Evolutionary conservation across 2,888 invertebrate species (phyloP).

Genomic region (Theretra japonica): DNA sequence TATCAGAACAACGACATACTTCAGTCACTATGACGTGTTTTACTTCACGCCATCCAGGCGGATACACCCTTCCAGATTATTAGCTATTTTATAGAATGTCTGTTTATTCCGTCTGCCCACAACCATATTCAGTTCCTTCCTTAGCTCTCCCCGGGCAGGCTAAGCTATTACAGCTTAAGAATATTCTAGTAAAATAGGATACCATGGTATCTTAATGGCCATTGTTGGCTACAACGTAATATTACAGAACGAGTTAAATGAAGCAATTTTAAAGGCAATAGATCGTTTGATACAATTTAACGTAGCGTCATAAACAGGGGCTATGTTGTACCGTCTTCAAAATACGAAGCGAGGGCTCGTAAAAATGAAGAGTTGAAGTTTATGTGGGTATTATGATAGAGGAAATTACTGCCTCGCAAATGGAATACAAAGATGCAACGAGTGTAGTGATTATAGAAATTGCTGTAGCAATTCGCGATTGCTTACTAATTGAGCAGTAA

Average conservation of each 20-base stretch:
- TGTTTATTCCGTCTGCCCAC: no score
- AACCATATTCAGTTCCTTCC: not conserved
- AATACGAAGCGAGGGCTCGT: slow-evolving; percentile 25
- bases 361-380: slow-evolving; percentile 18
- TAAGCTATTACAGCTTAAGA: not conserved
- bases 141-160: not conserved
- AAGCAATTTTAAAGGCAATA: slow-evolving; percentile 42
- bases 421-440: slow-evolving; percentile 10
- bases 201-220: slow-evolving; percentile 13
- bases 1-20: no score
- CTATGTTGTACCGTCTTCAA: slow-evolving; percentile 35
- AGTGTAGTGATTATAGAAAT: slow-evolving; percentile 6
- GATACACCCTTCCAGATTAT: no score
- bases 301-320: slow-evolving; percentile 40
- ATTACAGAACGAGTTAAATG: slow-evolving; percentile 33
- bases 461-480: not conserved
- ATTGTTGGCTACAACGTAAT: slow-evolving; percentile 29
- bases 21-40: no score
- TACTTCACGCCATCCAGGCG: no score
- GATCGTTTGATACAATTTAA: slow-evolving; percentile 46
- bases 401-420: not conserved
- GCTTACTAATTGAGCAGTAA: not conserved
- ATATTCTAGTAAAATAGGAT: not conserved
- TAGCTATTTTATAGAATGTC: no score
- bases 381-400: slow-evolving; percentile 26